phyloP scores from a whole-genome alignment of 2,797 vertebrate genomes.

The Cyclura pinguis region DNA sequence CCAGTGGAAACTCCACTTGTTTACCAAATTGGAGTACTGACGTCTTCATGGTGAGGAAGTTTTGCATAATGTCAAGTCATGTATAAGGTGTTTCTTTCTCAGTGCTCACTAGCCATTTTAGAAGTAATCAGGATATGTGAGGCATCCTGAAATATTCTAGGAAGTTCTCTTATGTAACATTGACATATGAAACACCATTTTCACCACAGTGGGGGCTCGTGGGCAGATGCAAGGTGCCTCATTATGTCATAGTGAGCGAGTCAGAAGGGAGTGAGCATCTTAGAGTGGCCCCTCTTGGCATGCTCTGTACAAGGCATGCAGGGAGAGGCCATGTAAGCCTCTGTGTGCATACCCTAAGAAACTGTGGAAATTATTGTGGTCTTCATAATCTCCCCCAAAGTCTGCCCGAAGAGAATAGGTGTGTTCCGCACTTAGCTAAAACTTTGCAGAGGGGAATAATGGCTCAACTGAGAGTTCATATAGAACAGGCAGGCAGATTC shows the following conservation, averaged over 20 bases:
- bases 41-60: background rate
- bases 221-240: background rate
- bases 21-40: background rate
- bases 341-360: background rate
- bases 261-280: background rate
- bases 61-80: background rate
- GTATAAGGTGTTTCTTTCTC: background rate
- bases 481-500: background rate
- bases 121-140: too few species aligned
- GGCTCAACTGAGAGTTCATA: background rate
- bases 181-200: background rate
- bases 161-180: background rate
- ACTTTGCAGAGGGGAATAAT: background rate
- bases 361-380: background rate
- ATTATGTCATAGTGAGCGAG: background rate
- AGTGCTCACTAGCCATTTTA: background rate
- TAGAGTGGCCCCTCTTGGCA: background rate
- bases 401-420: background rate
- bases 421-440: background rate
- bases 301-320: background rate
- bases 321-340: too few species aligned
- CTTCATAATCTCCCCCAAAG: background rate
- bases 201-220: background rate
- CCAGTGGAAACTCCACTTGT: background rate
- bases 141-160: background rate